phyloP scores from a whole-genome alignment of 1,140 invertebrate genomes.

The Drosophila auraria region DNA sequence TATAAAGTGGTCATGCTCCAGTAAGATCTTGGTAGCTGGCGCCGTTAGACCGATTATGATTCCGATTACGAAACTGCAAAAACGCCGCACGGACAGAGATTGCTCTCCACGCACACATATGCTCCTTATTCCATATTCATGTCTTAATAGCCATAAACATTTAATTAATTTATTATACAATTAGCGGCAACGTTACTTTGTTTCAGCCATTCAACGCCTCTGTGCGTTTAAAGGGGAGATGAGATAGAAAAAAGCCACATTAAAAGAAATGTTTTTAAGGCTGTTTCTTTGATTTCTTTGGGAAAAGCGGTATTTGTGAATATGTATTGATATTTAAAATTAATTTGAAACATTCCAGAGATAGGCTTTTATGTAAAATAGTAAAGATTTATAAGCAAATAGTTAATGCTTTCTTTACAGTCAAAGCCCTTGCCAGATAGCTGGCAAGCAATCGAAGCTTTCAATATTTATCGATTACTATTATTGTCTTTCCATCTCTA shows the following conservation, averaged over 20 bases:
- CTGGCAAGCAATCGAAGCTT: too few relatives aligned
- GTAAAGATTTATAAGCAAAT: neutral
- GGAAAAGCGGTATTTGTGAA: neutral
- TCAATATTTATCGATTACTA: neutral
- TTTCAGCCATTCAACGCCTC: constrained; percentile 7
- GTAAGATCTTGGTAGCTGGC: constrained; percentile 46
- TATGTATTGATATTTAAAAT: too few relatives aligned
- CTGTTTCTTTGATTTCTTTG: neutral
- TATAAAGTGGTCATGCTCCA: constrained; percentile 68
- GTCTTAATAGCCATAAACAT: constrained; percentile 36
- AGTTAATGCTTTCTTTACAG: neutral
- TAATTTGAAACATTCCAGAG: neutral
- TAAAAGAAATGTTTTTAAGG: constrained; percentile 4
- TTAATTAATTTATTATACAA: constrained; percentile 73
- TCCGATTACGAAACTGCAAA: constrained; percentile 73
- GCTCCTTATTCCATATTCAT: constrained; percentile 36
- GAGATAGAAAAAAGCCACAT: neutral
- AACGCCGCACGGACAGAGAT: constrained; percentile 37
- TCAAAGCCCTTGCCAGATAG: too few relatives aligned
- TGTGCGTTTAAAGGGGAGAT: constrained; percentile 3
- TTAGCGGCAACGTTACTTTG: constrained; percentile 56
- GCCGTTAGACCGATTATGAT: constrained; percentile 76
- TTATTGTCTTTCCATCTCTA: neutral
- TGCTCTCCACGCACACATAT: constrained; percentile 33
- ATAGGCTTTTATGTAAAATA: neutral